phyloP scores from a whole-genome alignment of 2,797 vertebrate species.

The Pachyuromys duprasi region DNA sequence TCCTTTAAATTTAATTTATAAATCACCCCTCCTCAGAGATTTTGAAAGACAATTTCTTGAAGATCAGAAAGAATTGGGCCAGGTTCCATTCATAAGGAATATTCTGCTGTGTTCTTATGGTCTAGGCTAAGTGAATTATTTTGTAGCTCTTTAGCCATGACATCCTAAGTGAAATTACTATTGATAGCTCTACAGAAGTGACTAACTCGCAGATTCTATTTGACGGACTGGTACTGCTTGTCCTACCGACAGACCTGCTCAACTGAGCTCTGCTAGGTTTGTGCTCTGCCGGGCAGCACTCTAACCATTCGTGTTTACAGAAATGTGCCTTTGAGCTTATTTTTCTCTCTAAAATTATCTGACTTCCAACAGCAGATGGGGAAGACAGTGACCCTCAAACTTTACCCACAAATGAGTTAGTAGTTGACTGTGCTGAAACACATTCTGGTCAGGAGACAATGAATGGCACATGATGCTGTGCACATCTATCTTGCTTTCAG shows the following conservation, averaged over 20 bases:
- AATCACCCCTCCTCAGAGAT: neutral
- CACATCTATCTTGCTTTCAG: neutral
- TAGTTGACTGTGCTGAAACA: neutral
- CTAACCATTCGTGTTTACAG: neutral
- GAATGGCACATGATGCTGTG: neutral
- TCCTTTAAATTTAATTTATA: conserved; percentile 23
- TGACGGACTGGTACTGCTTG: neutral
- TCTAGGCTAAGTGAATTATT: neutral
- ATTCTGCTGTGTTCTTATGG: neutral
- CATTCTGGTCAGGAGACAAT: neutral
- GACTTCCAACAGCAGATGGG: neutral
- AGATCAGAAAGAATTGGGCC: neutral
- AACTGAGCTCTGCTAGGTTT: neutral
- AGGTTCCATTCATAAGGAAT: neutral
- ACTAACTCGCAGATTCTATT: neutral
- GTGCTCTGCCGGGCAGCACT: neutral
- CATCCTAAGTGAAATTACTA: conserved; percentile 6
- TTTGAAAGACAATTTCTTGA: conserved; percentile 1
- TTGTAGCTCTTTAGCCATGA: neutral
- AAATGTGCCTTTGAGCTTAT: neutral
- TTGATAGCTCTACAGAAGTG: neutral
- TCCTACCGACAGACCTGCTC: neutral
- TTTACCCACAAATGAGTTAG: neutral
- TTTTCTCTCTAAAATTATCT: neutral
- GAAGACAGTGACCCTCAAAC: neutral